Percentiles rank a stretch among this genome's conserved stretches.
Conservation (phyloP, 2,888 invertebrate genomes). For the Leucania comma region DNA sequence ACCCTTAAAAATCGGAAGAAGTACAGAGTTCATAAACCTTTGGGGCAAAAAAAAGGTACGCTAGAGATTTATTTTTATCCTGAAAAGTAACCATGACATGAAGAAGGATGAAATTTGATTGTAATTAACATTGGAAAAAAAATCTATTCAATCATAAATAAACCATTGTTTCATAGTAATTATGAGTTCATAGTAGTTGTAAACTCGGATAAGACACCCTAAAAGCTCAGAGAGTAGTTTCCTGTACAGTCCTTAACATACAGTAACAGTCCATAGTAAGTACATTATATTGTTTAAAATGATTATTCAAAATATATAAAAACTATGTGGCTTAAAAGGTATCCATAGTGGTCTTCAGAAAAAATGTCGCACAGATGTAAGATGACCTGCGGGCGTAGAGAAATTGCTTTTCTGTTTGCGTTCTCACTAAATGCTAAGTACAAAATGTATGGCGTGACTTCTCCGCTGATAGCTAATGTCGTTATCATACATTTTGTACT, state of each 20-base stretch:
- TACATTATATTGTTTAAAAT: too few species aligned
- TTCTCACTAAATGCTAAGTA: too few species aligned
- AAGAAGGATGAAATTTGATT: not conserved
- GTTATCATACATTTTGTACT: too few species aligned
- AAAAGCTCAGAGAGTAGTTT: not conserved
- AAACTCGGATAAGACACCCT: not conserved
- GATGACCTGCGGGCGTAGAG: not conserved
- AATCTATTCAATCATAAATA: too few species aligned
- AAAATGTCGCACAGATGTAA: not conserved
- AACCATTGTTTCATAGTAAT: too few species aligned
- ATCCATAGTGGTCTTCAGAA: not conserved
- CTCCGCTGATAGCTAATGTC: too few species aligned
- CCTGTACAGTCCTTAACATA: not conserved
- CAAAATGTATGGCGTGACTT: too few species aligned
- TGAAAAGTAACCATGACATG: too few species aligned
- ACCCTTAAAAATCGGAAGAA: conserved; percentile 40
- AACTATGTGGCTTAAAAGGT: not conserved
- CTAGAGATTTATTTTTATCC: not conserved
- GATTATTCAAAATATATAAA: not conserved
- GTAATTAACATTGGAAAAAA: not conserved
- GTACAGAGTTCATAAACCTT: conserved; percentile 16
- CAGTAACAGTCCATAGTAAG: too few species aligned
- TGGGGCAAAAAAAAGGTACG: not conserved
- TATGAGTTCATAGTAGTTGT: not conserved
- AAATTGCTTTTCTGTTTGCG: too few species aligned